Evolutionary conservation across 2,113 vertebrate species (phyloP).

Genomic region (Thymallus thymallus): DNA sequence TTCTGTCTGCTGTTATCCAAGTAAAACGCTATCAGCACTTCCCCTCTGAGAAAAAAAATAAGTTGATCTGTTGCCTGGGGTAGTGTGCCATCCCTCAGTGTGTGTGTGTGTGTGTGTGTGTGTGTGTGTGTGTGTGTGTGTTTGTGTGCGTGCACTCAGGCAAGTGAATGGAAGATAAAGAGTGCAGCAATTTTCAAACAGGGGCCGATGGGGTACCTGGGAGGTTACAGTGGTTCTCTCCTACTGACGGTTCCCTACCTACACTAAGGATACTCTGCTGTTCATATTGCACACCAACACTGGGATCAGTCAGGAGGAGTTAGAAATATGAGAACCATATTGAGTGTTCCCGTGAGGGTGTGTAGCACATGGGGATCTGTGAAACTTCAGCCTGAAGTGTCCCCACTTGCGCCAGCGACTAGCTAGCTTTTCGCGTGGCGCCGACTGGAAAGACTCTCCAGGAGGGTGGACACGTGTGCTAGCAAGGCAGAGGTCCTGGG

Average conservation of each 20-base stretch:
- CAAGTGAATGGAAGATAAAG: neutral
- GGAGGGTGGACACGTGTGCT: too few species aligned
- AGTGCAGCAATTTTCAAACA: neutral
- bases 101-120: too few species aligned
- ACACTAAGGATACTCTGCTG: neutral
- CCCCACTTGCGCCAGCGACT: too few species aligned
- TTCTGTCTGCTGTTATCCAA: slow-evolving; percentile 30
- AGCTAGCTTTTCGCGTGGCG: too few species aligned
- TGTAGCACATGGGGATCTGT: too few species aligned
- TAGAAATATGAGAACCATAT: too few species aligned
- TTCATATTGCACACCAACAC: neutral
- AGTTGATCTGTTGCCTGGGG: slow-evolving; percentile 34
- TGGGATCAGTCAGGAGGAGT: too few species aligned
- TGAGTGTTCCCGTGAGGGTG: too few species aligned
- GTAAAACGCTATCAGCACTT: slow-evolving; percentile 33
- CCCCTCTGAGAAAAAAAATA: neutral
- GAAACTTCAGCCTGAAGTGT: too few species aligned
- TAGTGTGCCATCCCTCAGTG: slow-evolving; percentile 29
- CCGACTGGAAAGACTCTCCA: too few species aligned
- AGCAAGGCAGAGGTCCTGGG: too few species aligned
- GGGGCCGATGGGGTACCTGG: slow-evolving; percentile 1
- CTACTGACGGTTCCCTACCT: neutral
- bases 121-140: too few species aligned
- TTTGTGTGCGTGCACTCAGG: neutral
- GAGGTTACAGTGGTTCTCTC: neutral